Percentiles rank a stretch among this genome's conserved stretches.
Conservation (phyloP, 2,113 vertebrate species). For the Callipepla squamata region DNA sequence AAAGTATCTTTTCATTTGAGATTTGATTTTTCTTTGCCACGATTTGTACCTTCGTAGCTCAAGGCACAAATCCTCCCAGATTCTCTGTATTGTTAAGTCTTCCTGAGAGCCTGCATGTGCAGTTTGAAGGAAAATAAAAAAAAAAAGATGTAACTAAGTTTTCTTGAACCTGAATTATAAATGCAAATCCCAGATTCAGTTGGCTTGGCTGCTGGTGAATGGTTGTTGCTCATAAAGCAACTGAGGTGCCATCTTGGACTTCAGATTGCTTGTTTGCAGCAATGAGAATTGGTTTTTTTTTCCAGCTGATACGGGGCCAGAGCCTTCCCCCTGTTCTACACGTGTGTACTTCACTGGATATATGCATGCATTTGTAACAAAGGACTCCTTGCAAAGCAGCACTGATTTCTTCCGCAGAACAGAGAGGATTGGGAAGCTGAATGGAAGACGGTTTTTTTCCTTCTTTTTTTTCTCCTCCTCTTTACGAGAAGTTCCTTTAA, state of each 20-base stretch:
- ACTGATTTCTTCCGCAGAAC: background rate
- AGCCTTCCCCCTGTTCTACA: background rate
- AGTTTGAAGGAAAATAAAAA: background rate
- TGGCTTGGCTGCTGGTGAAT: background rate
- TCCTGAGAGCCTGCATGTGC: background rate
- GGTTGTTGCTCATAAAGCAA: background rate
- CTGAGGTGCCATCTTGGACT: background rate
- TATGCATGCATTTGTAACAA: background rate
- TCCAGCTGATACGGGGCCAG: background rate
- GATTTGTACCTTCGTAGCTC: conserved; percentile 2
- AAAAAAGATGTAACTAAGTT: background rate
- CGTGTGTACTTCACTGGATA: background rate
- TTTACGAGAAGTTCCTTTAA: conserved; percentile 54
- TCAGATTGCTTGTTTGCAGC: background rate
- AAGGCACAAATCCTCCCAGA: background rate
- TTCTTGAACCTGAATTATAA: conserved; percentile 5
- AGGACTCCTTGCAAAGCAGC: background rate
- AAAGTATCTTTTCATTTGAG: conserved; percentile 1
- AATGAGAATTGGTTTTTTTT: background rate
- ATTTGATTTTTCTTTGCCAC: background rate
- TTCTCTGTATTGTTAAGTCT: background rate
- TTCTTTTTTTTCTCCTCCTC: background rate
- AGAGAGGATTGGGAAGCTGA: background rate
- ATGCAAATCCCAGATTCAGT: background rate
- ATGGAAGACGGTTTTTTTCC: background rate